Evolutionary conservation across 2,113 vertebrate genomes (phyloP).

Genomic region (Ptilonorhynchus violaceus): DNA sequence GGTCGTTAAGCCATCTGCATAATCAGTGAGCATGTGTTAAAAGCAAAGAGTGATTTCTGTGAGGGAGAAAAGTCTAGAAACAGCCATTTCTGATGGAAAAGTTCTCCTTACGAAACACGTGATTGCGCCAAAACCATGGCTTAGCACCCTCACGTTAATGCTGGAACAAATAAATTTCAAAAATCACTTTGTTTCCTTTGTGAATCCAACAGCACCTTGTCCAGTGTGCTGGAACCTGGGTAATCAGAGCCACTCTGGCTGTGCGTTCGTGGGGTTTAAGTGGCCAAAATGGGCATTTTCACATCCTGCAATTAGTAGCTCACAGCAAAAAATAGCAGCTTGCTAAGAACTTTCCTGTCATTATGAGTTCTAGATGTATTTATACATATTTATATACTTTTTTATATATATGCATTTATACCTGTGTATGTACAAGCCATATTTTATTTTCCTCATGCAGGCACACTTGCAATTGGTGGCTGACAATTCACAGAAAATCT

Average conservation of each 20-base stretch:
- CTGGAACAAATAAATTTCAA: background rate
- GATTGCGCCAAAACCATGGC: background rate
- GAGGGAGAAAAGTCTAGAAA: background rate
- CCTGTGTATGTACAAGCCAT: background rate
- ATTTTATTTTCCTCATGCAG: background rate
- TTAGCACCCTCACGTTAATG: background rate
- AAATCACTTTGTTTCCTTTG: background rate
- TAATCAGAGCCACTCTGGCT: background rate
- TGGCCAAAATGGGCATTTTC: background rate
- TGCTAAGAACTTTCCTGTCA: background rate
- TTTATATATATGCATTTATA: background rate
- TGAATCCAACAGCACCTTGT: background rate
- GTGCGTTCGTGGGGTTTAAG: background rate
- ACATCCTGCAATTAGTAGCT: background rate
- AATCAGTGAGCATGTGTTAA: conserved; percentile 10
- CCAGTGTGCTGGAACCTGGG: background rate
- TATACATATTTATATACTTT: background rate
- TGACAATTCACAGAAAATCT: background rate
- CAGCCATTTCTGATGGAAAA: background rate
- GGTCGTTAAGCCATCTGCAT: conserved; percentile 10
- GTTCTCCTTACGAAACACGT: background rate
- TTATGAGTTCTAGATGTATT: background rate
- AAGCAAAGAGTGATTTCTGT: background rate
- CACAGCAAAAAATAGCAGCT: background rate
- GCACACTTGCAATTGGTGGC: background rate